Evolutionary conservation across 2,888 invertebrate species (phyloP), one percentile per base, ranked within the genome.

Genomic region (Ectropis crepuscularia): DNA sequence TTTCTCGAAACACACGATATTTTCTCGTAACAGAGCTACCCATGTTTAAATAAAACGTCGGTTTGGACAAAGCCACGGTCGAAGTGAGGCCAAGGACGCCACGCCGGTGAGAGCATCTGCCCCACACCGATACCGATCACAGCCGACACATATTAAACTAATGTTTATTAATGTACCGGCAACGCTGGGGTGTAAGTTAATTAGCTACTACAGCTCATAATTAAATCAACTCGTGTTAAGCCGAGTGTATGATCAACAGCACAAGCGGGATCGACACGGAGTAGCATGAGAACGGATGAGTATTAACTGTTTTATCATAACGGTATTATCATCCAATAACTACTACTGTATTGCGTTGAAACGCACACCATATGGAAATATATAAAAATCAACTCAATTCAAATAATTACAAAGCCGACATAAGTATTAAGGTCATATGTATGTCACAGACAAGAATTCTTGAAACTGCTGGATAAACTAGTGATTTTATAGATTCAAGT

Each of bases 1-100:
- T 48, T 28, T 10, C 36, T 43, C n/a, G 10, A n/a, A 43, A n/a
- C 43, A 5, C 43, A n/a, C 6, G n/a, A n/a, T n/a, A 6, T 43
- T n/a, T n/a, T 43, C 10, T 10, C 37, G 10, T 36, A n/a, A 12
- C n/a, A n/a, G 12, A 28, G 16, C 16, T 28, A 28, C 16, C 36
- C 28, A 42, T 4, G 16, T 46, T 16, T 39, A 55, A 37, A 6
- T 6, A 45, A 10, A 16, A 38, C 10, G 36, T 41, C 16, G 51
- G 48, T 57, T 53, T 46, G 38, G 39, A 47, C 46, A 48, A 69
- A 63, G 65, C 51, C 70, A 71, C 66, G 71, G 59, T 68, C 67
- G 63, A 68, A 42, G 63, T 59, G 68, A 66, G 65, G 65, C 70
- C 72, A 72, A 72, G 72, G 72, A 67, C 72, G 71, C 57, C 58